Percentiles rank a stretch among this genome's conserved stretches.
phyloP scores from a whole-genome alignment of 1,140 invertebrate genomes.

The Helicorthomorpha holstii region DNA sequence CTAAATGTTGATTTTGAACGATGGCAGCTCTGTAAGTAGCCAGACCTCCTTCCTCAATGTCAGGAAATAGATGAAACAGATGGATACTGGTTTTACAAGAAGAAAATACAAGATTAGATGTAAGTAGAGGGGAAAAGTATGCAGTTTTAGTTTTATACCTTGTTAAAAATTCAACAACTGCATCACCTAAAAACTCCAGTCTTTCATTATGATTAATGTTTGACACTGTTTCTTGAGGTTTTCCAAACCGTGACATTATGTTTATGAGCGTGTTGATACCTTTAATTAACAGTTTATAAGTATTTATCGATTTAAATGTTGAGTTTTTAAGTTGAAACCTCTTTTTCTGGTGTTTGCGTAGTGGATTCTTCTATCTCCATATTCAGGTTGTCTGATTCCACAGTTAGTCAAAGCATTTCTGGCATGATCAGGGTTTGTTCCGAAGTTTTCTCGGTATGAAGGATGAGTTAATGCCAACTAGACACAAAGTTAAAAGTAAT shows the following conservation, averaged over 20 bases:
- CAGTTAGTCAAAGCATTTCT: conserved; percentile 93
- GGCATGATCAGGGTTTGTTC: conserved; percentile 86
- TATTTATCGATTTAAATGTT: not conserved
- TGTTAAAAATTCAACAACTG: conserved; percentile 86
- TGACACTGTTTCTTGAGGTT: conserved; percentile 69
- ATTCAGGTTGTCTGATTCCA: conserved; percentile 85
- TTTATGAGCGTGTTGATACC: conserved; percentile 93
- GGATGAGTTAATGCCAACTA: conserved; percentile 87
- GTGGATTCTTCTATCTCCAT: conserved; percentile 83
- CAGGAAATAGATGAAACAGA: conserved; percentile 91
- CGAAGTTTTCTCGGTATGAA: conserved; percentile 88
- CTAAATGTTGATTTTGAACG: conserved; percentile 95
- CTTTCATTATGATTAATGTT: conserved; percentile 94
- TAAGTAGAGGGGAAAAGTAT: not conserved
- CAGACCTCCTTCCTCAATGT: conserved; percentile 89
- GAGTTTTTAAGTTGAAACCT: conserved; percentile 30
- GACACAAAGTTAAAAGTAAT: conserved; percentile 9
- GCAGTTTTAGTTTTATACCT: conserved; percentile 16
- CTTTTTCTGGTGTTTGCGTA: conserved; percentile 85
- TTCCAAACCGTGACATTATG: conserved; percentile 86
- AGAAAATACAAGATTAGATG: no score
- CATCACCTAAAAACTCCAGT: conserved; percentile 93
- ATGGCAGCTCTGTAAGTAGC: conserved; percentile 91
- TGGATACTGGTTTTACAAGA: conserved; percentile 87
- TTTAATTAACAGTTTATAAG: conserved; percentile 16